Evolutionary conservation across 2,113 vertebrate species (phyloP), one percentile per base, ranked within the genome.

Genomic region (Mixornis gularis): DNA sequence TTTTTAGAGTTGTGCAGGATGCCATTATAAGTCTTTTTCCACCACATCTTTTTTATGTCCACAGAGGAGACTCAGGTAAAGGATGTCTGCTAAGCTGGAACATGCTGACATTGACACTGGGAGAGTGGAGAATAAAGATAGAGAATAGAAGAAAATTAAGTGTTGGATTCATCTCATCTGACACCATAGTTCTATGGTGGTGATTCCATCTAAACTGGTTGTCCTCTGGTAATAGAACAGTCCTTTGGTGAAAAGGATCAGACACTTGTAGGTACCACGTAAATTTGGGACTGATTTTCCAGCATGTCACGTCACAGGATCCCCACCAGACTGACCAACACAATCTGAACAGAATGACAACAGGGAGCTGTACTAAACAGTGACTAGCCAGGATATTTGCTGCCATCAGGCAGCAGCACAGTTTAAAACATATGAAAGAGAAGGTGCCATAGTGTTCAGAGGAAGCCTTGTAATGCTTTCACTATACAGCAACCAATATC

Each of bases 211-310:
- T 48, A 53, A 29, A 60, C 30, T 41, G 17, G 12, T 52, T 60
- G 21, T 34, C 30, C 17, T 51, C 26, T 36, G 21, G 2, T 40
- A 60, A 41, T 2, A 63, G 14, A 43, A 8, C n/a, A n/a, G n/a
- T n/a, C n/a, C n/a, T n/a, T n/a, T n/a, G 53, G 10, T 20, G 18
- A 19, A 63, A 76, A 82, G 26, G 18, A 46, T 8, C 17, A 70
- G 27, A 52, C 12, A 11, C 13, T 66, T 53, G 11, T 13, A 29
- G 11, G 8, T 21, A 40, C 12, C 38, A 58, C 0, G 0, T 46
- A 55, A 84, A 64, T 43, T n/a, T 55, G 10, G 13, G 9, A 73
- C 26, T 70, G 30, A 44, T 81, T 43, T 49, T 58, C 43, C 17
- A 64, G 10, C 11, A 38, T 14, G 7, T 46, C 20, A 9, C 8